Percentiles rank a stretch among this genome's conserved stretches.
Evolutionary conservation across 2,888 invertebrate genomes (phyloP).

Genomic region (Gastracanthus pulcherrimus): DNA sequence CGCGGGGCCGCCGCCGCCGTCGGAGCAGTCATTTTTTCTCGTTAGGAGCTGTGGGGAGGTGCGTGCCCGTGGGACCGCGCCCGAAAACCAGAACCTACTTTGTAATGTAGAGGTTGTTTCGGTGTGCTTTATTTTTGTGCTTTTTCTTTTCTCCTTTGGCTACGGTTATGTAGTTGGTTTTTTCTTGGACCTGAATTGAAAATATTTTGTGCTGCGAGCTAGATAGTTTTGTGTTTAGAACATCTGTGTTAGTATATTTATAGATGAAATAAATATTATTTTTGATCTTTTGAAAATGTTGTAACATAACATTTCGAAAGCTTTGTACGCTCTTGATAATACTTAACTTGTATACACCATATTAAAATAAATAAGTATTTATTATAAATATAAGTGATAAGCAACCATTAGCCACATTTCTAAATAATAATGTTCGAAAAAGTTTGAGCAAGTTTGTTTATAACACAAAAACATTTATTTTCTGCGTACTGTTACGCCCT

Average conservation of each 20-base stretch:
- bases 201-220: neutral
- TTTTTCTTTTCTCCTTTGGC: no score
- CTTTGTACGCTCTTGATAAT: no score
- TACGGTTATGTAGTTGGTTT: neutral
- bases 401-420: no score
- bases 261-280: neutral
- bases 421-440: no score
- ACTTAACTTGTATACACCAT: no score
- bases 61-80: neutral
- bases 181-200: neutral
- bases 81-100: neutral
- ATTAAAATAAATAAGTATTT: no score
- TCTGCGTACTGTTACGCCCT: no score
- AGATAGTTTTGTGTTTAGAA: neutral
- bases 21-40: neutral
- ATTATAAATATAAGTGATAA: no score
- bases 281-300: no score
- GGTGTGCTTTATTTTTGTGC: neutral
- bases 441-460: no score
- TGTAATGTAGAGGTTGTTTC: neutral
- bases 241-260: neutral
- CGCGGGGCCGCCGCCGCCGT: neutral
- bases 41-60: neutral
- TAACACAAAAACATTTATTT: no score
- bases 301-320: no score